Percentiles rank a stretch among this genome's conserved stretches.
Conservation (phyloP, 2,113 vertebrate genomes). For the Raja brachyura region DNA sequence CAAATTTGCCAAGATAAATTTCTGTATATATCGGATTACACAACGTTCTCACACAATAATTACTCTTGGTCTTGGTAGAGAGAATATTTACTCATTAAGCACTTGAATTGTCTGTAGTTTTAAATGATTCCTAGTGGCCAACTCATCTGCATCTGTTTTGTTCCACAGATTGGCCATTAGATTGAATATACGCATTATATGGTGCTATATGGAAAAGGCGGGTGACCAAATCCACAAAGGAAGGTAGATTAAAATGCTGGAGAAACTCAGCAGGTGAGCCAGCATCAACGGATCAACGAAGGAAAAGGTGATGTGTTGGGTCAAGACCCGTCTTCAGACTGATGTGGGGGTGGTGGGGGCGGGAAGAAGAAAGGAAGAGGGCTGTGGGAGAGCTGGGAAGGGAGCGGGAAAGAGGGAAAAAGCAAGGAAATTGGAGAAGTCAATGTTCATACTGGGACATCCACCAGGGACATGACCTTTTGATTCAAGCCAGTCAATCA, state of each 20-base stretch:
- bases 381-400: too few species aligned
- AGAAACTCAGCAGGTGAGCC: too few species aligned
- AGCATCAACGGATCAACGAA: too few species aligned
- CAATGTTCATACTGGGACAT: too few species aligned
- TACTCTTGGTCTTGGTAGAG: neutral
- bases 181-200: neutral
- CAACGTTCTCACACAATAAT: neutral
- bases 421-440: too few species aligned
- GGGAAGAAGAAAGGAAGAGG: too few species aligned
- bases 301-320: too few species aligned
- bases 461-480: neutral
- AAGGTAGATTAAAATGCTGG: too few species aligned
- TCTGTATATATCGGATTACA: neutral
- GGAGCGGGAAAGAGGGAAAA: too few species aligned
- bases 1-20: neutral
- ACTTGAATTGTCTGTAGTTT: neutral
- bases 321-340: too few species aligned
- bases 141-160: neutral
- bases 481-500: neutral
- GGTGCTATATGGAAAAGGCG: neutral
- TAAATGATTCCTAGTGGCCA: neutral
- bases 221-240: neutral
- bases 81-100: neutral
- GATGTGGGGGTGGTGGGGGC: too few species aligned
- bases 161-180: neutral